Evolutionary conservation across 2,797 vertebrate genomes (phyloP).

Genomic region (Sebastes trivittatus): DNA sequence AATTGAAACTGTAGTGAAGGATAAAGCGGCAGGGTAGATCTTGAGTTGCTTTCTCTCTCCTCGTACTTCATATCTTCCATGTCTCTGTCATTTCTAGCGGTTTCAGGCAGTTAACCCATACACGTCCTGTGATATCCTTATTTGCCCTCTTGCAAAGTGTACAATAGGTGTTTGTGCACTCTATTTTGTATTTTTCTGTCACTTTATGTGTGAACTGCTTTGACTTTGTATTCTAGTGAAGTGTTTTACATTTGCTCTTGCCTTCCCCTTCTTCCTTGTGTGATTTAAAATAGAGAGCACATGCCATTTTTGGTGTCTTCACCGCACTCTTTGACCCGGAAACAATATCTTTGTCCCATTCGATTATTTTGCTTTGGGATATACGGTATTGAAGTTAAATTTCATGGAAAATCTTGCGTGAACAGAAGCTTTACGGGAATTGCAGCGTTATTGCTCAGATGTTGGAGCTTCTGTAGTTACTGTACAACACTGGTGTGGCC

Average conservation of each 20-base stretch:
- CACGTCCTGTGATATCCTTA: not conserved
- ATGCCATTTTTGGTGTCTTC: not conserved
- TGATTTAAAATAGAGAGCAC: not conserved
- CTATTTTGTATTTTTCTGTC: not conserved
- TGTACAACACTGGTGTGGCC: not conserved
- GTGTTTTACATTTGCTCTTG: not conserved
- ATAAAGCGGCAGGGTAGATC: not conserved
- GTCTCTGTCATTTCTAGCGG: not conserved
- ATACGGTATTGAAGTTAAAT: not conserved
- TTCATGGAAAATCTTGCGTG: not conserved
- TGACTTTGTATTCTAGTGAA: not conserved
- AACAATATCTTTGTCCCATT: not conserved
- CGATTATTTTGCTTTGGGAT: not conserved
- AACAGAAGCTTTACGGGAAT: not conserved
- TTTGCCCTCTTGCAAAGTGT: not conserved
- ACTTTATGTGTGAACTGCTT: not conserved
- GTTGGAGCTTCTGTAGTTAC: not conserved
- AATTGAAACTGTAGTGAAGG: not conserved
- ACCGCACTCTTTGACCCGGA: not conserved
- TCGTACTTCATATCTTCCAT: not conserved
- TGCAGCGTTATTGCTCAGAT: not conserved
- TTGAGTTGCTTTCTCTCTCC: not conserved
- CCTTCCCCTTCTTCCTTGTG: not conserved
- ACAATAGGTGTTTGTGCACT: not conserved
- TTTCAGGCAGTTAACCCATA: not conserved